phyloP scores from a whole-genome alignment of 2,888 invertebrate species.

The Hetaerina titia region DNA sequence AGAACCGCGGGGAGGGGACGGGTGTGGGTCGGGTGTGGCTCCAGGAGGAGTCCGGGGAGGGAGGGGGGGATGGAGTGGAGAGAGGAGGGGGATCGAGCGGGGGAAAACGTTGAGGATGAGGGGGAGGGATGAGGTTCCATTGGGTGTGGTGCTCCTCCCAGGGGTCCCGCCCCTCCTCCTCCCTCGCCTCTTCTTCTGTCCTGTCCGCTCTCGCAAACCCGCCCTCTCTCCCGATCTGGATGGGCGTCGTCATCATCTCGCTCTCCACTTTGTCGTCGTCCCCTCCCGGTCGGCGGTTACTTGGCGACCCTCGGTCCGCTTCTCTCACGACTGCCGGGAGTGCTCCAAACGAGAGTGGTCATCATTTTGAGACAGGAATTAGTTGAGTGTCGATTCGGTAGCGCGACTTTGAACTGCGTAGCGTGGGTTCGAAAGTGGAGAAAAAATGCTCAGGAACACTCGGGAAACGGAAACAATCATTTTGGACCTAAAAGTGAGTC shows the following conservation, averaged over 20 bases:
- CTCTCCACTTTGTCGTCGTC: background rate
- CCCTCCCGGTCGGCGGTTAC: too few relatives aligned
- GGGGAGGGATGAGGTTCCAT: background rate
- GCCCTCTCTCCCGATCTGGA: background rate
- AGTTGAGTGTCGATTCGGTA: too few relatives aligned
- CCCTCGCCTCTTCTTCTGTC: background rate
- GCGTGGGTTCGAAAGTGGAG: too few relatives aligned
- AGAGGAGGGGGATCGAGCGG: background rate
- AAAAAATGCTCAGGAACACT: too few relatives aligned
- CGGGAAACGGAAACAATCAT: too few relatives aligned
- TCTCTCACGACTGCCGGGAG: too few relatives aligned
- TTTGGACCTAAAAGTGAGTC: too few relatives aligned
- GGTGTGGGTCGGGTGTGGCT: slow-evolving; percentile 36
- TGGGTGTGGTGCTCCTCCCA: background rate
- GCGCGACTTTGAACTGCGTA: too few relatives aligned
- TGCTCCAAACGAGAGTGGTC: too few relatives aligned
- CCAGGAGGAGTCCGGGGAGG: background rate
- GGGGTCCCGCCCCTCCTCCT: background rate
- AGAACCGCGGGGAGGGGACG: background rate
- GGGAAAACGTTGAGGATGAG: background rate
- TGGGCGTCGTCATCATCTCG: background rate
- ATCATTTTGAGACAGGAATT: too few relatives aligned
- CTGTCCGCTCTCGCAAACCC: background rate
- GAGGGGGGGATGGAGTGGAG: background rate
- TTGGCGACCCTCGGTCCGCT: too few relatives aligned